Evolutionary conservation across 2,113 vertebrate species (phyloP).

Genomic region (Dasyurus viverrinus): DNA sequence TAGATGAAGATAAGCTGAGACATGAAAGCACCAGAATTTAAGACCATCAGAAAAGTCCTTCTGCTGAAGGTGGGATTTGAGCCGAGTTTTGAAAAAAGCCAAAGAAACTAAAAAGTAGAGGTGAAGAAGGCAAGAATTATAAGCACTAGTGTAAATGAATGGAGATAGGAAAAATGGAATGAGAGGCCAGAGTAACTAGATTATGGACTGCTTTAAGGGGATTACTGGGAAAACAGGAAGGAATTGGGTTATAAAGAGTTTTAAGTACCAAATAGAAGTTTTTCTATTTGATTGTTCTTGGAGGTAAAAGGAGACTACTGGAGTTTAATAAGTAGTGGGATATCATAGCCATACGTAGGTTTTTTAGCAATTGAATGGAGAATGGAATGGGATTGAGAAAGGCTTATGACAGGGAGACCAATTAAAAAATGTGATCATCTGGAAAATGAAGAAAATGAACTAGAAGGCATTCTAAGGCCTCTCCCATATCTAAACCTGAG

Average conservation of each 20-base stretch:
- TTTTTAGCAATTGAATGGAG: not conserved
- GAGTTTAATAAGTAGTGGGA: not conserved
- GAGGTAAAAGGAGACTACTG: not conserved
- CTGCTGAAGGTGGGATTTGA: too few relatives aligned
- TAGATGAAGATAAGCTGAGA: too few relatives aligned
- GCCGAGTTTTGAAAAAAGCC: too few relatives aligned
- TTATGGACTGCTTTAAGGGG: not conserved
- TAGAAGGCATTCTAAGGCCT: not conserved
- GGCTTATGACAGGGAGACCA: not conserved
- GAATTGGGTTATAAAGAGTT: not conserved
- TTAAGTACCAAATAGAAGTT: not conserved
- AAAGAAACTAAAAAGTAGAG: too few relatives aligned
- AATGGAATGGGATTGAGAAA: not conserved
- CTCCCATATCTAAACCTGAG: not conserved
- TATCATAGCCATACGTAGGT: not conserved
- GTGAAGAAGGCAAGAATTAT: too few relatives aligned
- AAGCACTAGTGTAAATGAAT: too few relatives aligned
- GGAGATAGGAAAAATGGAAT: not conserved
- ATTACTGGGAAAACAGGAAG: not conserved
- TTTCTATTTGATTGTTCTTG: not conserved
- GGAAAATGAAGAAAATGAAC: not conserved
- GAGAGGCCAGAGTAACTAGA: not conserved
- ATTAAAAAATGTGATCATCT: not conserved
- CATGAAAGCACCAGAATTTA: too few relatives aligned
- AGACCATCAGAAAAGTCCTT: too few relatives aligned